phyloP scores from a whole-genome alignment of 2,888 invertebrate genomes.

The Pasiphila rectangulata region DNA sequence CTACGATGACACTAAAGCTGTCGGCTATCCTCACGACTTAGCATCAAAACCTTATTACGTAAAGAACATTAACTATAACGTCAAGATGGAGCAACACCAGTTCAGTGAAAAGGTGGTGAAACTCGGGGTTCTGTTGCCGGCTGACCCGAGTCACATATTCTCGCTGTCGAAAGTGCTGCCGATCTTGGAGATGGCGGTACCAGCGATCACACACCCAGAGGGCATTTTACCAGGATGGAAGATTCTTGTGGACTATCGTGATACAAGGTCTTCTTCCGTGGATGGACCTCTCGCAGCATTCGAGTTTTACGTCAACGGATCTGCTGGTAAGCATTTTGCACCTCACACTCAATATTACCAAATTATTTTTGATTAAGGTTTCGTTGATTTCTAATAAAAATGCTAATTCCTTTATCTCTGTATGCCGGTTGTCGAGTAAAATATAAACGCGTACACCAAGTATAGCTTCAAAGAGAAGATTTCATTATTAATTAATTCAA shows the following conservation, averaged over 20 bases:
- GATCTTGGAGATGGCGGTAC: conserved; percentile 85
- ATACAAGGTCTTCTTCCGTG: conserved; percentile 88
- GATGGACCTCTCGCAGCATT: conserved; percentile 89
- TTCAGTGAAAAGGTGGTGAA: conserved; percentile 76
- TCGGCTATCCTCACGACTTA: conserved; percentile 67
- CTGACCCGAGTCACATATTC: conserved; percentile 82
- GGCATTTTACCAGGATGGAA: conserved; percentile 85
- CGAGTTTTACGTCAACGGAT: conserved; percentile 85
- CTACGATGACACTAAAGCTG: conserved; percentile 52
- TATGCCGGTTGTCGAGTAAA: background rate
- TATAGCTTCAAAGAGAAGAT: too few species aligned
- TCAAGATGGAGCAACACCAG: conserved; percentile 59
- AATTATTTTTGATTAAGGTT: background rate
- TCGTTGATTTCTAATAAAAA: background rate
- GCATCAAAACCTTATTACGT: conserved; percentile 59
- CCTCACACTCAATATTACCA: too few species aligned
- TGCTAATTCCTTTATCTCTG: background rate
- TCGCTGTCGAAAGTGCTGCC: conserved; percentile 85
- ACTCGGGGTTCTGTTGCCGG: conserved; percentile 84
- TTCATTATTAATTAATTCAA: too few species aligned
- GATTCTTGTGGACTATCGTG: conserved; percentile 84
- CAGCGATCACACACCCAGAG: conserved; percentile 79
- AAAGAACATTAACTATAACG: conserved; percentile 65
- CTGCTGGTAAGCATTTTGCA: conserved; percentile 79
- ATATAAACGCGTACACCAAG: too few species aligned